A percentile compares a stretch with the other conserved stretches of the same genome.
Evolutionary conservation across 92 coral and sea anemone genomes (phyloP).

Genomic region (Paragorgia papillata): DNA sequence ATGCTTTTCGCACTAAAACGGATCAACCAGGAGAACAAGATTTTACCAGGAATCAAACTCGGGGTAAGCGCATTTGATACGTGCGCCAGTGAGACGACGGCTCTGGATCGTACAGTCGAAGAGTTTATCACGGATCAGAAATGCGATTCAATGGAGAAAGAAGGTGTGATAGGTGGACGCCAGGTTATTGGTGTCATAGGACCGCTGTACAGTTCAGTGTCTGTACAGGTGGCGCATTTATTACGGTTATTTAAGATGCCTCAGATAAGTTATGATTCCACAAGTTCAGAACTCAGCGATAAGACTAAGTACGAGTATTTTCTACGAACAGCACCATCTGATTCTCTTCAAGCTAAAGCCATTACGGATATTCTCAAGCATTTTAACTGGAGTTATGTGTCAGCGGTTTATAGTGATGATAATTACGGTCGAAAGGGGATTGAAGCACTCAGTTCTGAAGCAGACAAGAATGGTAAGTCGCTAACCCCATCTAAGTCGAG

Average conservation of each 20-base stretch:
- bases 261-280: conserved; percentile 91
- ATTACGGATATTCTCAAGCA: conserved; percentile 68
- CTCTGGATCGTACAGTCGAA: conserved; percentile 64
- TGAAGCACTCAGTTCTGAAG: conserved; percentile 50
- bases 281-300: conserved; percentile 86
- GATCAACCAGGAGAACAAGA: conserved; percentile 61
- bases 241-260: conserved; percentile 91
- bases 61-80: conserved; percentile 89
- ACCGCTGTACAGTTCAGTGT: conserved; percentile 83
- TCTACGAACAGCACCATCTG: conserved; percentile 94
- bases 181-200: conserved; percentile 79
- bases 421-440: conserved; percentile 81
- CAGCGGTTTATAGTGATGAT: conserved; percentile 73
- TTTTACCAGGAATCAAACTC: conserved; percentile 67
- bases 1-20: conserved; percentile 86
- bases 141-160: not conserved
- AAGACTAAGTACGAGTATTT: conserved; percentile 81
- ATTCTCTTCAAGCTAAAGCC: conserved; percentile 85
- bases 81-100: conserved; percentile 85
- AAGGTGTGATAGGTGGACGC: conserved; percentile 17
- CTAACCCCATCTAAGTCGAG: not conserved
- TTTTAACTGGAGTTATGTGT: conserved; percentile 84
- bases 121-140: conserved; percentile 37
- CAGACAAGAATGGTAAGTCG: conserved; percentile 50
- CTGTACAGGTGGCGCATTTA: conserved; percentile 90